Base-by-base conservation (phyloP, 1,140 invertebrate genomes). In the Philotrypesis tridentata region DNA sequence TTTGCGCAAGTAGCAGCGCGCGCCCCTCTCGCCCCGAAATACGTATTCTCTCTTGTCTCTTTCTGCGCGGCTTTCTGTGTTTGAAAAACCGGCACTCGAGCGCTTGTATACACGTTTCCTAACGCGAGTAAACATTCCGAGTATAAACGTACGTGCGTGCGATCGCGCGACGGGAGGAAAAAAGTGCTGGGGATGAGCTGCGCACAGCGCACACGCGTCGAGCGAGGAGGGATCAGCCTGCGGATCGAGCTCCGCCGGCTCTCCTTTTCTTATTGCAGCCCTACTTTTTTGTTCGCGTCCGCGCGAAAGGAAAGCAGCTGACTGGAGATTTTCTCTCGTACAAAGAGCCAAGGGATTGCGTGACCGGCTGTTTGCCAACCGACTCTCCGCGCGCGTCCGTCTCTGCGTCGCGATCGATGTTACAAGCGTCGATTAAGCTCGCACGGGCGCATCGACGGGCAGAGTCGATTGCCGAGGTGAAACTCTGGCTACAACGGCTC, bases 251-350 rank as follows among this genome's bases (percentile, higher is more conserved):
- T n/a, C n/a, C n/a, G n/a, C n/a, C n/a, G n/a, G n/a, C n/a, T n/a
- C 55, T 79, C 9, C 48, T 29, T 72, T 72, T 72, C 70, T 37
- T 71, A 27, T 27, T 43, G 25, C 0, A n/a, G n/a, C 29, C 25
- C 12, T 25, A 4, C 14, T 31, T 79, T 72, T 71, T 70, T 71
- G 25, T 55, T 81, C 71, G 71, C 83, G 5, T 83, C 80, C 89
- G 55, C 65, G 65, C 67, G 68, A 72, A 86, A 87, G 86, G 87
- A 89, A 90, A 90, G 87, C 89, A 91, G 90, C 89, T 90, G 89
- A 91, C 89, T 89, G 70, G 83, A 88, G 87, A 88, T 88, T 88
- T 87, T 83, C 82, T 65, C 55, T 55, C n/a, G n/a, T 60, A 79
- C 77, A 79, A 79, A 70, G 48, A 78, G 40, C 31, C 7, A 33